Evolutionary conservation across 2,113 vertebrate genomes (phyloP).

Genomic region (Equus quagga): DNA sequence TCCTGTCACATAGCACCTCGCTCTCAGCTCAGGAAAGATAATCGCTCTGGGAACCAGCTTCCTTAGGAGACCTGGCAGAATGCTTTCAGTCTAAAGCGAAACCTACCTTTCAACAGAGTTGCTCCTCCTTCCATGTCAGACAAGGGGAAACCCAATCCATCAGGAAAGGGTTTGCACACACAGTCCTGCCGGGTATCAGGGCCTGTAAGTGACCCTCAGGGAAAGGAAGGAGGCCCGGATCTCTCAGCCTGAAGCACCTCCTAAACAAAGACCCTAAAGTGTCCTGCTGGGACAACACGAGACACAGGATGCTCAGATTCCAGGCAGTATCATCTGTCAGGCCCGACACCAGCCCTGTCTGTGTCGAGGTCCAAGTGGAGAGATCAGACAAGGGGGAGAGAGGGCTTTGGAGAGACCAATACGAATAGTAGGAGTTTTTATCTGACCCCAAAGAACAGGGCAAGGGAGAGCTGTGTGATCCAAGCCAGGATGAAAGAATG

Average conservation of each 20-base stretch:
- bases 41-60: conserved; percentile 76
- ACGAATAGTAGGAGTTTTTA: conserved; percentile 79
- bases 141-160: conserved; percentile 73
- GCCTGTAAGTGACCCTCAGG: conserved; percentile 70
- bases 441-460: conserved; percentile 76
- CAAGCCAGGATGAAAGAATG: conserved; percentile 81
- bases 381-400: conserved; percentile 79
- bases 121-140: conserved; percentile 40
- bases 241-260: conserved; percentile 76
- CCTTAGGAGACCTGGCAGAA: conserved; percentile 40
- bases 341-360: conserved; percentile 57
- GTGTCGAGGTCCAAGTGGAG: conserved; percentile 54
- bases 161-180: conserved; percentile 65
- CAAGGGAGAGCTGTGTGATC: conserved; percentile 77
- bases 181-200: conserved; percentile 65
- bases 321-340: conserved; percentile 78
- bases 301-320: conserved; percentile 78
- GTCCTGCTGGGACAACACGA: conserved; percentile 79
- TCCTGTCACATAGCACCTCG: conserved; percentile 61
- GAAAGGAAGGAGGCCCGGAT: conserved; percentile 70
- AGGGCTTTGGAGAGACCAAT: conserved; percentile 80
- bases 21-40: conserved; percentile 75
- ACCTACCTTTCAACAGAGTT: conserved; percentile 73
- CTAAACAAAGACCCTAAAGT: conserved; percentile 87
- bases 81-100: conserved; percentile 31